These are phyloP conservation scores for Okamejei kenojei DNA, from an alignment of 2,797 vertebrate genomes.

Conservation along the genomic window DNA sequence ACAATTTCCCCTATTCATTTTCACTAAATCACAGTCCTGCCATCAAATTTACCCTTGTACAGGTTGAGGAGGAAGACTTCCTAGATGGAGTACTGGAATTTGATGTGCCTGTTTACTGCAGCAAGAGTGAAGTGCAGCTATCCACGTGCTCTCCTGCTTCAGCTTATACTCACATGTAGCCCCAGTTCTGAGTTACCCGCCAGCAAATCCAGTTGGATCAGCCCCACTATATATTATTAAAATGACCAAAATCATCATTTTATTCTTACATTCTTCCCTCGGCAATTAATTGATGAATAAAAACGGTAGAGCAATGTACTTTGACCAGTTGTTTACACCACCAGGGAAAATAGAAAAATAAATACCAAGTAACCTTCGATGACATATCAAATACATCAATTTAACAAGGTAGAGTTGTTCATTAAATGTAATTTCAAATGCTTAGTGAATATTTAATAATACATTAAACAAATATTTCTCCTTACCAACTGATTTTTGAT, in stretches of 20 bases:
- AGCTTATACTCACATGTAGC: too few relatives aligned
- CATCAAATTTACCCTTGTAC: too few relatives aligned
- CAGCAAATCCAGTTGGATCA: too few relatives aligned
- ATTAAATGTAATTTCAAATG: background rate
- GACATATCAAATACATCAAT: background rate
- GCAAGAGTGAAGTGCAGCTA: too few relatives aligned
- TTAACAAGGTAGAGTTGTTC: conserved; percentile 1
- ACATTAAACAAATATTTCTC: background rate
- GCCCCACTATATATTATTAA: background rate
- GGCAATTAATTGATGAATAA: background rate
- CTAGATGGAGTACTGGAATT: too few relatives aligned
- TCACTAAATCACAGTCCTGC: too few relatives aligned
- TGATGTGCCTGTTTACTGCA: too few relatives aligned
- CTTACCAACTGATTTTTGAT: conserved; percentile 55
- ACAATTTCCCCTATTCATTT: too few relatives aligned
- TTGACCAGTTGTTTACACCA: background rate
- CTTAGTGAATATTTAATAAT: too few relatives aligned
- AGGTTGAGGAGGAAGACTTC: too few relatives aligned
- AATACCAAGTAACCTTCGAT: background rate
- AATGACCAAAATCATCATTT: background rate
- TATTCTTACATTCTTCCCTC: background rate
- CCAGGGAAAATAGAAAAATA: background rate
- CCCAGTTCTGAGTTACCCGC: too few relatives aligned
- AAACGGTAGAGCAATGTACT: background rate
- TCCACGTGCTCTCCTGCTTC: too few relatives aligned